Conservation (phyloP, 2,113 vertebrate species). For the Syngnathus floridae region DNA sequence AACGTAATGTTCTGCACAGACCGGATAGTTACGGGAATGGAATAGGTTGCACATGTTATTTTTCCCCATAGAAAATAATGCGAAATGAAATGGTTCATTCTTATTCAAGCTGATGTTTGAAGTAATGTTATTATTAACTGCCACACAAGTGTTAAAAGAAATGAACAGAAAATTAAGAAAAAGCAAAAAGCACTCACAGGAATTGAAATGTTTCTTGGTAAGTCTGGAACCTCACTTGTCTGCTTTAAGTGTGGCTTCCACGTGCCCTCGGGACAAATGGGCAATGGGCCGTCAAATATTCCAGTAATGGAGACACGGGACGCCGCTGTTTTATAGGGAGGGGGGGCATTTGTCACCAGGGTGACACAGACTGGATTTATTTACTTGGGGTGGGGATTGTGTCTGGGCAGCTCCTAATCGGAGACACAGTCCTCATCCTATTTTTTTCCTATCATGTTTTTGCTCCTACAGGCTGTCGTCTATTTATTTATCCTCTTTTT, state of each 20-base stretch:
- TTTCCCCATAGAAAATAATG: no score
- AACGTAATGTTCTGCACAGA: background rate
- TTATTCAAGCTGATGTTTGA: no score
- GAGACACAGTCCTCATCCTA: background rate
- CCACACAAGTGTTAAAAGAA: no score
- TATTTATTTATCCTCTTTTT: no score
- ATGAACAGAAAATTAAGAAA: no score
- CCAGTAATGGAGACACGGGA: conserved; percentile 43
- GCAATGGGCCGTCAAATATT: conserved; percentile 51
- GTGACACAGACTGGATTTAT: conserved; percentile 27
- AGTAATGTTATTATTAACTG: no score
- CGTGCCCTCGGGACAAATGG: conserved; percentile 25
- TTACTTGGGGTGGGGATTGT: conserved; percentile 8
- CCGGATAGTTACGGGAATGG: no score
- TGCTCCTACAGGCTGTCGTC: conserved; percentile 1
- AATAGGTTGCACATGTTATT: no score
- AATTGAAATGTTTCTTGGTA: background rate
- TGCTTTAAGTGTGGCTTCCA: conserved; percentile 20
- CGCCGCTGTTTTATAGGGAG: background rate
- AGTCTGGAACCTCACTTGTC: conserved; percentile 9
- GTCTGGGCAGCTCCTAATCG: background rate
- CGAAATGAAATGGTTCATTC: no score
- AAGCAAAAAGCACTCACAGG: background rate
- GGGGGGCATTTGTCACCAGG: conserved; percentile 12
- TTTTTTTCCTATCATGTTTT: conserved; percentile 3